Conservation (phyloP, 2,888 invertebrate species). For the Dichetophora obliterata region DNA sequence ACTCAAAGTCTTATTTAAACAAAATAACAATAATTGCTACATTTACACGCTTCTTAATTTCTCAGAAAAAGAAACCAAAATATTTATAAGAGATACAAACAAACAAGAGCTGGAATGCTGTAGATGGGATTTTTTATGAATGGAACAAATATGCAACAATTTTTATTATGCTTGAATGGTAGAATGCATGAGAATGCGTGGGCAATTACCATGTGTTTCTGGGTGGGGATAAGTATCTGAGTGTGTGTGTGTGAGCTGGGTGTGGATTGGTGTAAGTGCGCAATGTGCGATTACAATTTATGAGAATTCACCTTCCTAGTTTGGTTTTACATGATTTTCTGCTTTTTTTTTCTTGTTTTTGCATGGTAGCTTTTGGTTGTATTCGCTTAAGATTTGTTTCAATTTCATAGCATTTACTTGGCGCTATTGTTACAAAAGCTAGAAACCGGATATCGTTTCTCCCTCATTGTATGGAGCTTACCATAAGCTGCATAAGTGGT, state of each 20-base stretch:
- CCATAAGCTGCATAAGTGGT: neutral
- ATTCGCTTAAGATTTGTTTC: neutral
- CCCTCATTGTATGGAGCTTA: neutral
- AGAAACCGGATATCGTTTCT: neutral
- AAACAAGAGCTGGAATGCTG: neutral
- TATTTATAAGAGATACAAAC: neutral
- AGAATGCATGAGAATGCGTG: no score
- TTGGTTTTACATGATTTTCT: neutral
- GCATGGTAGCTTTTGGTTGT: neutral
- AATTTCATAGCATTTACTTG: neutral
- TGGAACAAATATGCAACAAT: no score
- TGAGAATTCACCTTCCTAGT: conserved; percentile 5
- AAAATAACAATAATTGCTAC: neutral
- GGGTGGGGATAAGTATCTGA: no score
- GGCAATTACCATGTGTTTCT: no score
- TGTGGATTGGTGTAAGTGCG: neutral
- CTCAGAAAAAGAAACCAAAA: neutral
- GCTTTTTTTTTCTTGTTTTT: neutral
- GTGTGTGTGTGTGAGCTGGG: no score
- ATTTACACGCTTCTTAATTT: no score
- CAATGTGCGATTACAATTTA: conserved; percentile 18
- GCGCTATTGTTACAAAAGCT: neutral
- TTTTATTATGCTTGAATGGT: no score
- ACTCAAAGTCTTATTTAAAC: neutral
- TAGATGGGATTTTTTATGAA: no score